These are phyloP conservation scores for Epinotia brunnichana DNA, from an alignment of 2,888 invertebrate species.

Conservation along the genomic window DNA sequence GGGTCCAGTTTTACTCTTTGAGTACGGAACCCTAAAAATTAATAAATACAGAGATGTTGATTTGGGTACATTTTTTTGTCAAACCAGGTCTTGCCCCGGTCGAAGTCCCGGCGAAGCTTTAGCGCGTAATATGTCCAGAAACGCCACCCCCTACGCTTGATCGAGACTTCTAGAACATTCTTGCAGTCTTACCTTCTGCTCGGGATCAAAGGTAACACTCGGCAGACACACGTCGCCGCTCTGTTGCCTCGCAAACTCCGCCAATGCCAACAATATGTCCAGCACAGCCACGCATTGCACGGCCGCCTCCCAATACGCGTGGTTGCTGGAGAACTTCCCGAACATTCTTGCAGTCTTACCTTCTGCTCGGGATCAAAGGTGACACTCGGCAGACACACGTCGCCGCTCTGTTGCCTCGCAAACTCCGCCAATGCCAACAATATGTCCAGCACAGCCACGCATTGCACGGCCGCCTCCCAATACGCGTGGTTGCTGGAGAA, in stretches of 20 bases:
- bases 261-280: conserved; percentile 93
- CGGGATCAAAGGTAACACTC: conserved; percentile 80
- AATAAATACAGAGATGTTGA: neutral
- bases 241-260: conserved; percentile 90
- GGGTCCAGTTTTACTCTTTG: no score
- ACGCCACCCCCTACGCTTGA: conserved; percentile 88
- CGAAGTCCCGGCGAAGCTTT: conserved; percentile 61
- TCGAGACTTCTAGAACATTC: no score
- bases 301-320: conserved; percentile 91
- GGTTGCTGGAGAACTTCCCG: conserved; percentile 91
- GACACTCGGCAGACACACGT: conserved; percentile 90
- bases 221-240: conserved; percentile 90
- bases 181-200: conserved; percentile 62
- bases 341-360: conserved; percentile 86
- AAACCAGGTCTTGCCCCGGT: no score
- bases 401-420: conserved; percentile 86
- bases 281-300: conserved; percentile 90
- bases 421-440: conserved; percentile 92
- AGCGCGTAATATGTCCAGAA: conserved; percentile 93
- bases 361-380: conserved; percentile 69
- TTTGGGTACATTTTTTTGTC: no score
- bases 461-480: conserved; percentile 92
- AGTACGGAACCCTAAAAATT: no score
- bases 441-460: conserved; percentile 92
- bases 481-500: conserved; percentile 89